Conservation (phyloP, 2,797 vertebrate genomes). For the Xenentodon cancila region DNA sequence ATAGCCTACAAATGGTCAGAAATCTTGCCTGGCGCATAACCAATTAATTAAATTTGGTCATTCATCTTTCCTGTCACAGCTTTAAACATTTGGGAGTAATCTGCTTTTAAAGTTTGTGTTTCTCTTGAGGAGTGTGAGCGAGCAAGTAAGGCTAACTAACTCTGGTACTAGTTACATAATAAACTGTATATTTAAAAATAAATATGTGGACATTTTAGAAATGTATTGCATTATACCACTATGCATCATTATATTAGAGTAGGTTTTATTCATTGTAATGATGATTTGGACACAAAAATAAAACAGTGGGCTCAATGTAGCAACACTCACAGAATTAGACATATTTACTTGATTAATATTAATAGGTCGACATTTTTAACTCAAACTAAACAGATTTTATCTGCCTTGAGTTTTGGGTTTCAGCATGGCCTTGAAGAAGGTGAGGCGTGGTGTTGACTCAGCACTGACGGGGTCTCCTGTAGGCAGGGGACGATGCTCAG, state of each 20-base stretch:
- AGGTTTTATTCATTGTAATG: too few species aligned
- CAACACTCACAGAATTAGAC: too few species aligned
- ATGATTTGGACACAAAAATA: too few species aligned
- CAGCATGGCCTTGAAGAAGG: too few species aligned
- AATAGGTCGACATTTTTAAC: too few species aligned
- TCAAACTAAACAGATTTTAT: too few species aligned
- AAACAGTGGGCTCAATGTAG: too few species aligned
- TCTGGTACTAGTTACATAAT: neutral
- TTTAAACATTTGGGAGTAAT: slow-evolving; percentile 7
- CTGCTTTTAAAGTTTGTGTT: neutral
- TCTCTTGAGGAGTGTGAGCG: neutral
- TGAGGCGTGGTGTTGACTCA: too few species aligned
- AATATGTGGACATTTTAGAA: neutral
- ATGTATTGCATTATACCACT: neutral
- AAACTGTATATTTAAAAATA: neutral
- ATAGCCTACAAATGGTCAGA: slow-evolving; percentile 12
- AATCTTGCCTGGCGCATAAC: slow-evolving; percentile 5
- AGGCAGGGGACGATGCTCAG: too few species aligned
- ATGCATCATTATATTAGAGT: neutral
- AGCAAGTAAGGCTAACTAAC: neutral
- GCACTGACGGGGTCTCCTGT: too few species aligned
- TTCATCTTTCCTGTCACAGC: slow-evolving; percentile 7
- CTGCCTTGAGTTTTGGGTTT: too few species aligned
- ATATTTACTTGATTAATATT: too few species aligned
- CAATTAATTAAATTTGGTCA: slow-evolving; percentile 23